Evolutionary conservation across 2,797 vertebrate genomes (phyloP), one percentile per base, ranked within the genome.

Genomic region (Sitta carolinensis): DNA sequence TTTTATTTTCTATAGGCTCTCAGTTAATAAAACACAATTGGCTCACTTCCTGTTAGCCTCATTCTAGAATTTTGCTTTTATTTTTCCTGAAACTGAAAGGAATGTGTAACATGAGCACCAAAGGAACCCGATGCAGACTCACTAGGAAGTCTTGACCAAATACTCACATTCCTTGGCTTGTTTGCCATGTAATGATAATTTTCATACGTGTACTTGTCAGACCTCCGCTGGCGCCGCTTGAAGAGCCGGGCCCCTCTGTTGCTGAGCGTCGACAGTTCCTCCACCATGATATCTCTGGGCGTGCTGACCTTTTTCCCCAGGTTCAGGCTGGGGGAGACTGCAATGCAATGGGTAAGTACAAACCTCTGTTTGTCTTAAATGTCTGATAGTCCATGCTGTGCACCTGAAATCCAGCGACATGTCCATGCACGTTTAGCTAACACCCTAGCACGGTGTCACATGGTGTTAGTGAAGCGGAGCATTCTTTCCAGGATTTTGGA

Each of bases 191-290:
- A 99, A 87, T 98, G 98, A 92, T 98, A 97, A 73, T 97, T 99
- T 96, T 99, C 99, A n/a, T 98, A 99, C 0, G 99, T 99, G 95
- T 99, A 99, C 95, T 99, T 99, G 96, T 99, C 99, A 1, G 99
- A 99, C 95, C 99, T 98, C 90, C 98, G 98, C 98, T 99, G 99
- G 27, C 99, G 98, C 98, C 98, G 98, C 97, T 99, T 99, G 96
- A 99, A 99, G 55, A 99, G 98, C 36, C 98, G 98, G 86, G 99
- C 99, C 10, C 99, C 99, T 63, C 99, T 98, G 97, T 99, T 99
- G 89, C 98, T 98, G 78, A 98, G 96, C 5, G 99, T 97, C 0
- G 99, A 99, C 57, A 99, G 91, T 95, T 99, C 99, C 76, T 99
- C 99, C 95, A 99, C 96, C 99, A 99, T 99, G 97, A 99, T 99